These are phyloP conservation scores for Idris sp. DNA, from an alignment of 1,140 invertebrate species.

Conservation along the genomic window DNA sequence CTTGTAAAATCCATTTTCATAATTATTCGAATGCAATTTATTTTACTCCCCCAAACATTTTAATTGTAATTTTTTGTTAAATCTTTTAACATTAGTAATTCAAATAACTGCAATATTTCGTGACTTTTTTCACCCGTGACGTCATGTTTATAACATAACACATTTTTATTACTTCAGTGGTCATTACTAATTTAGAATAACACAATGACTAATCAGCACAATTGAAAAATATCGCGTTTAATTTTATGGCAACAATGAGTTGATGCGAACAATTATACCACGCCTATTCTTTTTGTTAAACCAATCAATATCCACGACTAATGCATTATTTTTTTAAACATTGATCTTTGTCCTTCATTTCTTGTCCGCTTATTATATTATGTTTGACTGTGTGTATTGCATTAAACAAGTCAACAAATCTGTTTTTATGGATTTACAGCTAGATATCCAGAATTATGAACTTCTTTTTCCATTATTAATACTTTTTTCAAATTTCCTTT, in stretches of 20 bases:
- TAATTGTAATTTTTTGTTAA: too few species aligned
- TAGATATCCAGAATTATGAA: conserved; percentile 39
- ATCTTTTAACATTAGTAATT: too few species aligned
- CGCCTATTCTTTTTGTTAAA: conserved; percentile 50
- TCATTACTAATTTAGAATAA: conserved; percentile 32
- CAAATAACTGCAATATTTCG: too few species aligned
- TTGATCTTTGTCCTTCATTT: conserved; percentile 50
- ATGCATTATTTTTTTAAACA: conserved; percentile 47
- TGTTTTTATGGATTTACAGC: conserved; percentile 46
- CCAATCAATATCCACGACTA: conserved; percentile 50
- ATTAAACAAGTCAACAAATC: conserved; percentile 50
- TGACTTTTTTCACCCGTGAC: conserved; percentile 6
- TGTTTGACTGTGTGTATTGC: conserved; percentile 43
- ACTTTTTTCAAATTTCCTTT: conserved; percentile 9
- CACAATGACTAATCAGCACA: conserved; percentile 24
- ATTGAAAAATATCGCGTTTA: conserved; percentile 45
- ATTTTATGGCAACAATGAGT: conserved; percentile 42
- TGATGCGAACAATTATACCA: conserved; percentile 39
- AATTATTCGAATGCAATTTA: too few species aligned
- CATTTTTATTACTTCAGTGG: conserved; percentile 23
- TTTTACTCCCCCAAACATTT: too few species aligned
- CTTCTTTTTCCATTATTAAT: conserved; percentile 21
- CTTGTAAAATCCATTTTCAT: too few species aligned
- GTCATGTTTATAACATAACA: conserved; percentile 17
- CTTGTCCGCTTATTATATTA: conserved; percentile 45